A percentile compares a stretch with the other conserved stretches of the same genome.
phyloP scores from a whole-genome alignment of 2,113 vertebrate species.

The Bufo gargarizans region DNA sequence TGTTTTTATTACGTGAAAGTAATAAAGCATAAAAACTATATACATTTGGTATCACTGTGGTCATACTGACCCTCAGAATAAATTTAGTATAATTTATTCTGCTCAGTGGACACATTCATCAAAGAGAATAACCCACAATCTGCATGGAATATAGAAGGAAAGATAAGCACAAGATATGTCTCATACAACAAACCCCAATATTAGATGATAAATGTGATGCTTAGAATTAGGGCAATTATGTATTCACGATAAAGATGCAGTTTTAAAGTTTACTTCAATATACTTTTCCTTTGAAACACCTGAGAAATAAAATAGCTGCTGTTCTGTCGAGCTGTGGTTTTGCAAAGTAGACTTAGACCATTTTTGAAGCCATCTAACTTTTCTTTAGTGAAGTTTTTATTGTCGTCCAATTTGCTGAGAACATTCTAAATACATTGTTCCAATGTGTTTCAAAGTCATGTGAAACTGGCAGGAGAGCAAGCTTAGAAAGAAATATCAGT shows the following conservation, averaged over 20 bases:
- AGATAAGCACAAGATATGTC: too few species aligned
- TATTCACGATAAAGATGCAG: not conserved
- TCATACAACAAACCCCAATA: too few species aligned
- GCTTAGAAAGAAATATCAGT: constrained; percentile 41
- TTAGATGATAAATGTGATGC: not conserved
- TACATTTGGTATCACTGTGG: too few species aligned
- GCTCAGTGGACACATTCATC: too few species aligned
- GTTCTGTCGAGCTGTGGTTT: not conserved
- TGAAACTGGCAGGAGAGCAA: constrained; percentile 8
- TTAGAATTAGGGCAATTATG: not conserved
- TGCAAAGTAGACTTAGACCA: not conserved
- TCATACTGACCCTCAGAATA: too few species aligned
- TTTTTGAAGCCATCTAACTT: not conserved
- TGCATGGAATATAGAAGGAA: too few species aligned
- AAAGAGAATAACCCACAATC: too few species aligned
- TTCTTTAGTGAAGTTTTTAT: constrained; percentile 3
- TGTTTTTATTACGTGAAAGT: too few species aligned
- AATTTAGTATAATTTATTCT: too few species aligned
- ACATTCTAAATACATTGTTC: constrained; percentile 15
- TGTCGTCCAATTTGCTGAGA: not conserved
- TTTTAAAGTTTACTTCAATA: not conserved
- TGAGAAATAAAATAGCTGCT: not conserved
- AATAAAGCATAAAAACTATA: too few species aligned
- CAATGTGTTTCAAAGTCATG: constrained; percentile 45
- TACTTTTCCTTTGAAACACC: not conserved